Evolutionary conservation across 2,797 vertebrate genomes (phyloP).

Genomic region (Phrynocephalus guinanensis): DNA sequence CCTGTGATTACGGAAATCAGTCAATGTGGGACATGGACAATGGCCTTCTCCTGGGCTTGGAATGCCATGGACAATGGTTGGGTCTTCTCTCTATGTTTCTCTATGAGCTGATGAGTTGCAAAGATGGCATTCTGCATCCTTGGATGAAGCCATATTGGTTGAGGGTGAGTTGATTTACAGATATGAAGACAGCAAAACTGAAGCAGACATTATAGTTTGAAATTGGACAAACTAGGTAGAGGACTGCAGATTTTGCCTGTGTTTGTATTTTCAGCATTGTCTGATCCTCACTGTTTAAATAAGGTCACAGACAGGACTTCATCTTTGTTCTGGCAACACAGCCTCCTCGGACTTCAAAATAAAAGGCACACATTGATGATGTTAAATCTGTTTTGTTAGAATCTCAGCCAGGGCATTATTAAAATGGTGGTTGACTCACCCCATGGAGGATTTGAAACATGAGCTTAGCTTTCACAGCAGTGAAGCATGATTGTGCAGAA

Average conservation of each 20-base stretch:
- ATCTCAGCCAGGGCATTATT: constrained; percentile 51
- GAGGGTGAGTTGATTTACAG: too few species aligned
- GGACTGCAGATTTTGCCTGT: background rate
- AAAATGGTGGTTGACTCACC: constrained; percentile 49
- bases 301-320: background rate
- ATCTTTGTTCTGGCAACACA: background rate
- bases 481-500: constrained; percentile 64
- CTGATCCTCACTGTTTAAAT: background rate
- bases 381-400: constrained; percentile 57
- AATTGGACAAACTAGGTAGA: background rate
- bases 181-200: background rate
- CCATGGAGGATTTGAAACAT: constrained; percentile 64
- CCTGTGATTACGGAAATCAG: too few species aligned
- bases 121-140: too few species aligned
- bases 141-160: too few species aligned
- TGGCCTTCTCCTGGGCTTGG: too few species aligned
- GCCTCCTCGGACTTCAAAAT: constrained; percentile 17
- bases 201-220: background rate
- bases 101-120: too few species aligned
- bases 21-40: too few species aligned
- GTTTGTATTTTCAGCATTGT: background rate
- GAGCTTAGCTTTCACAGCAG: constrained; percentile 66
- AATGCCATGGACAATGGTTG: too few species aligned
- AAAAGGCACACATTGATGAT: constrained; percentile 28
- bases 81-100: too few species aligned